Evolutionary conservation across 2,797 vertebrate genomes (phyloP).

Genomic region (Sylvia borin): DNA sequence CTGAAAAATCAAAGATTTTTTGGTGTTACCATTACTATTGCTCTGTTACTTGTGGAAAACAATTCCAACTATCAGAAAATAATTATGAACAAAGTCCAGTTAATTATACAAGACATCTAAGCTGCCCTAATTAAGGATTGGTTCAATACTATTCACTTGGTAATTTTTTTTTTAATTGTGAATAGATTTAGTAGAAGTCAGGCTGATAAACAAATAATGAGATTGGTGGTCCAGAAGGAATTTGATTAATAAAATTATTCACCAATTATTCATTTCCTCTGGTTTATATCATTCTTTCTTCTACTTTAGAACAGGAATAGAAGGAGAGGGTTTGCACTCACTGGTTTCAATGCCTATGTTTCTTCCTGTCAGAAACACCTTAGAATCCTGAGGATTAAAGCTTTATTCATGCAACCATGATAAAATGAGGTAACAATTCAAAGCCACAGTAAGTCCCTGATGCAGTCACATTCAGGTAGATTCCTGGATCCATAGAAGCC

Average conservation of each 20-base stretch:
- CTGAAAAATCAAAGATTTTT: slow-evolving; percentile 62
- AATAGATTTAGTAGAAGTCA: slow-evolving; percentile 71
- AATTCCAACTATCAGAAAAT: slow-evolving; percentile 73
- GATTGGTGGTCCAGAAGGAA: slow-evolving; percentile 67
- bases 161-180: slow-evolving; percentile 68
- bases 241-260: slow-evolving; percentile 72
- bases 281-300: slow-evolving; percentile 11
- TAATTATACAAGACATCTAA: slow-evolving; percentile 77
- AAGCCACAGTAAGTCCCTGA: not conserved
- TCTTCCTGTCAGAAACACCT: not conserved
- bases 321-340: not conserved
- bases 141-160: slow-evolving; percentile 74
- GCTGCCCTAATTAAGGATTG: slow-evolving; percentile 75
- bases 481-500: not conserved
- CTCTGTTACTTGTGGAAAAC: slow-evolving; percentile 60
- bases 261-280: slow-evolving; percentile 62
- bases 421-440: not conserved
- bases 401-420: not conserved
- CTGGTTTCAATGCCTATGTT: not conserved
- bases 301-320: not conserved
- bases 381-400: not conserved
- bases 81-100: slow-evolving; percentile 78
- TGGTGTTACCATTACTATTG: slow-evolving; percentile 36
- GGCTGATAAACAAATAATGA: slow-evolving; percentile 74
- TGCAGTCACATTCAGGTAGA: not conserved